Percentiles rank a stretch among this genome's conserved stretches.
These are phyloP conservation scores for Menidia beryllina DNA, from an alignment of 2,113 vertebrate genomes.

Conservation along the genomic window DNA sequence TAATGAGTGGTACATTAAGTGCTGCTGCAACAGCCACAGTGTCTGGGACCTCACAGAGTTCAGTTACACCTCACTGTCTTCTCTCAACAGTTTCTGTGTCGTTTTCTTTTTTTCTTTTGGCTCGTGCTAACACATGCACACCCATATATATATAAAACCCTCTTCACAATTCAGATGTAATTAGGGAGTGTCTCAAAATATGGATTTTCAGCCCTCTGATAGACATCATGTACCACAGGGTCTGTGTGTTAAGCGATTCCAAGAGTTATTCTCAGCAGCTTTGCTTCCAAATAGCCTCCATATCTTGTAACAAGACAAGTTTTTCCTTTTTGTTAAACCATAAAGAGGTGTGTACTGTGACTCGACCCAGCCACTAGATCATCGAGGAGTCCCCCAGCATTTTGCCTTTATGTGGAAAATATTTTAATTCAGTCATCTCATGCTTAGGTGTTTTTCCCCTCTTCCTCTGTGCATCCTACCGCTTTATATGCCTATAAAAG, in stretches of 20 bases:
- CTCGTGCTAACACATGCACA: conserved; percentile 27
- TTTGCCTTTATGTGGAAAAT: background rate
- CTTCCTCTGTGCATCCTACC: background rate
- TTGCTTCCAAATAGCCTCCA: conserved; percentile 24
- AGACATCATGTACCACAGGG: conserved; percentile 35
- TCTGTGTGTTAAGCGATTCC: conserved; percentile 37
- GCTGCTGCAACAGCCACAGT: conserved; percentile 61
- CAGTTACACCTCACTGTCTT: conserved; percentile 42
- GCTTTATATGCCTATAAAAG: background rate
- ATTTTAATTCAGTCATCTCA: background rate
- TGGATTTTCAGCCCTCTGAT: conserved; percentile 41
- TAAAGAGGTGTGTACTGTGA: background rate
- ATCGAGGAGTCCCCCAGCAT: background rate
- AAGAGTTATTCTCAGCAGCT: conserved; percentile 38
- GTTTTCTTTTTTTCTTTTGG: conserved; percentile 9
- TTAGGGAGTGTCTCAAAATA: conserved; percentile 47
- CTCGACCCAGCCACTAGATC: background rate
- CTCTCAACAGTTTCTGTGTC: conserved; percentile 27
- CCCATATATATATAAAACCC: conserved; percentile 30
- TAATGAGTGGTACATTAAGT: conserved; percentile 67
- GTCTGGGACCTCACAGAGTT: conserved; percentile 61
- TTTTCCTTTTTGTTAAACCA: conserved; percentile 4
- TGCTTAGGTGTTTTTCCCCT: background rate
- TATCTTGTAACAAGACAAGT: conserved; percentile 14
- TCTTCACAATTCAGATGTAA: conserved; percentile 49